Conservation (phyloP, 1,140 invertebrate species). For the Trichonephila inaurata region DNA sequence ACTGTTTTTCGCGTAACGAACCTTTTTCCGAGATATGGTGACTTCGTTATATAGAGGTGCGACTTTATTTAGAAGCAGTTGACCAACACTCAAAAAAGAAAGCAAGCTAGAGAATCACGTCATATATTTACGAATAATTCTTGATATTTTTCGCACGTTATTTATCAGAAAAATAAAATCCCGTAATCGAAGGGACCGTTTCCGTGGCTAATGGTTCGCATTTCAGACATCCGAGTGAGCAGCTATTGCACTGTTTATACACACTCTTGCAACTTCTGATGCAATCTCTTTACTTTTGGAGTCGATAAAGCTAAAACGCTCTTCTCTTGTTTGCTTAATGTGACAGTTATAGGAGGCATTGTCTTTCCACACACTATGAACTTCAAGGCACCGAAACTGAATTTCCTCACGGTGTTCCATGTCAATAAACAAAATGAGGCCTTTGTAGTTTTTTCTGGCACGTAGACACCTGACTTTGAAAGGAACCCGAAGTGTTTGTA, state of each 20-base stretch:
- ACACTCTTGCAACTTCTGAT: neutral
- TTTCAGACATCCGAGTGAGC: neutral
- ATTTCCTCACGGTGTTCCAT: neutral
- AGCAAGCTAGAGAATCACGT: too few species aligned
- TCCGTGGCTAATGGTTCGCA: neutral
- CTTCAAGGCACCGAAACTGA: neutral
- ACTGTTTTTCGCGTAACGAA: too few species aligned
- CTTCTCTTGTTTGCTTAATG: slow-evolving; percentile 4
- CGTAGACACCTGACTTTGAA: neutral
- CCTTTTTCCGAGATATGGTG: too few species aligned
- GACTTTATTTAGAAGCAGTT: too few species aligned
- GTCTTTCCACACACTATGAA: neutral
- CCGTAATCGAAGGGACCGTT: neutral
- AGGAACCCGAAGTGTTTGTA: neutral
- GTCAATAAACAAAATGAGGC: neutral
- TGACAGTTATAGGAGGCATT: slow-evolving; percentile 29
- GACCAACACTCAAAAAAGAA: too few species aligned
- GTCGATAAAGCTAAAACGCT: slow-evolving; percentile 1
- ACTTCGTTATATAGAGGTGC: too few species aligned
- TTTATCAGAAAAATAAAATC: neutral
- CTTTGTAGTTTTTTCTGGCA: slow-evolving; percentile 1
- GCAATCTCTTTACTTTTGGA: slow-evolving; percentile 12
- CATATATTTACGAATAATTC: neutral
- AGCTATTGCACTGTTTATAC: slow-evolving; percentile 18
- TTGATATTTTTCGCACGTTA: neutral